These are phyloP conservation scores for Brachyalestes nurse DNA, from an alignment of 2,797 vertebrate species.

Conservation along the genomic window DNA sequence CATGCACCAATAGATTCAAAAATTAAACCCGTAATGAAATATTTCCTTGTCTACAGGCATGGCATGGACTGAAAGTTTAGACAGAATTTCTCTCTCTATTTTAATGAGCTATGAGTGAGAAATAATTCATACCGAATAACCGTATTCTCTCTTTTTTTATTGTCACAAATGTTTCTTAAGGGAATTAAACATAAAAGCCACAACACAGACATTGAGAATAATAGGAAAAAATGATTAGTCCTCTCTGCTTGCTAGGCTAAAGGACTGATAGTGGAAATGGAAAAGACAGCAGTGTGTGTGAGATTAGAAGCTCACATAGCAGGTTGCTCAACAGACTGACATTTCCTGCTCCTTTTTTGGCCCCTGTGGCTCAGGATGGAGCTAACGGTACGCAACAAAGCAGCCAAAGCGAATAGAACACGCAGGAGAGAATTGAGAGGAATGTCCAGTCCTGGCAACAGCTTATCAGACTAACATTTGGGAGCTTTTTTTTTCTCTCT, in stretches of 20 bases:
- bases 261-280: slow-evolving; percentile 37
- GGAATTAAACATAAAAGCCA: background rate
- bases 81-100: background rate
- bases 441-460: background rate
- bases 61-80: background rate
- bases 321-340: slow-evolving; percentile 68
- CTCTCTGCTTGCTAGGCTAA: background rate
- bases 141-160: background rate
- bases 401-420: slow-evolving; percentile 1
- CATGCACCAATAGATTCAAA: background rate
- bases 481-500: background rate
- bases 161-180: background rate
- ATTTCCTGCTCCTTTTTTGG: slow-evolving; percentile 58
- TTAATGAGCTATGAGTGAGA: background rate
- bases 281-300: slow-evolving; percentile 44
- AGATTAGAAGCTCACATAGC: slow-evolving; percentile 42
- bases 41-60: background rate
- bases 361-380: slow-evolving; percentile 41
- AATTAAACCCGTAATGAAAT: background rate
- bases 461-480: background rate
- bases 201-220: background rate
- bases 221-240: background rate
- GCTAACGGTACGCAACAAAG: slow-evolving; percentile 38
- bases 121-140: background rate
- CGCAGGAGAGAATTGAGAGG: slow-evolving; percentile 2